Evolutionary conservation across 2,888 invertebrate species (phyloP).

Genomic region (Lasiommata megera): DNA sequence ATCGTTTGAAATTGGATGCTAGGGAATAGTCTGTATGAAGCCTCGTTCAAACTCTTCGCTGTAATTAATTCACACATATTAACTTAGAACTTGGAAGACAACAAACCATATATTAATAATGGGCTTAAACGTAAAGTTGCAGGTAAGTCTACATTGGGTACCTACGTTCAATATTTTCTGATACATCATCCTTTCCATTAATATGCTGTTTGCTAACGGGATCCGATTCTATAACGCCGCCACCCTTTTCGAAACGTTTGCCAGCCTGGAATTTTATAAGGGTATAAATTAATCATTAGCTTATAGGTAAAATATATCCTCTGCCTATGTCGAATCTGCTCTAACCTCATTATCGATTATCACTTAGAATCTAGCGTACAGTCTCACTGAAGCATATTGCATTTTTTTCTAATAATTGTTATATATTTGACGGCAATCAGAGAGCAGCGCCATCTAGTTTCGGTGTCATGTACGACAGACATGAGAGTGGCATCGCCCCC

Average conservation of each 20-base stretch:
- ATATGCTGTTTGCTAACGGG: constrained; percentile 25
- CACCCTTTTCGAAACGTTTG: constrained; percentile 73
- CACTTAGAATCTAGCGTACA: too few species aligned
- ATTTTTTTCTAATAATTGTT: too few species aligned
- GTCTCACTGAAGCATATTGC: too few species aligned
- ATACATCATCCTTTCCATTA: constrained; percentile 19
- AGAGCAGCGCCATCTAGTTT: too few species aligned
- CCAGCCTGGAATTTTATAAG: constrained; percentile 57
- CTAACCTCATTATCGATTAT: too few species aligned
- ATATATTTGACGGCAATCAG: too few species aligned
- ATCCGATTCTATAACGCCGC: constrained; percentile 51
- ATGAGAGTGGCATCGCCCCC: too few species aligned
- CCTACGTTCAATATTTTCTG: constrained; percentile 10
- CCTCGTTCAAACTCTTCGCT: constrained; percentile 29
- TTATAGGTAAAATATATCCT: neutral
- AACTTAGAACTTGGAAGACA: too few species aligned
- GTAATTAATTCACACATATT: neutral
- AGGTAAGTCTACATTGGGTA: neutral
- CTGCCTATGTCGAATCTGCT: too few species aligned
- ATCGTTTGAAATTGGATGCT: constrained; percentile 83
- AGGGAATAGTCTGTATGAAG: constrained; percentile 27
- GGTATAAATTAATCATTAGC: neutral
- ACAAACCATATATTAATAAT: too few species aligned
- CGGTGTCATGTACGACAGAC: too few species aligned
- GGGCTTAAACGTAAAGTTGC: too few species aligned